These are phyloP conservation scores for Orientallactaga bullata DNA, from an alignment of 2,113 vertebrate genomes.

Conservation along the genomic window DNA sequence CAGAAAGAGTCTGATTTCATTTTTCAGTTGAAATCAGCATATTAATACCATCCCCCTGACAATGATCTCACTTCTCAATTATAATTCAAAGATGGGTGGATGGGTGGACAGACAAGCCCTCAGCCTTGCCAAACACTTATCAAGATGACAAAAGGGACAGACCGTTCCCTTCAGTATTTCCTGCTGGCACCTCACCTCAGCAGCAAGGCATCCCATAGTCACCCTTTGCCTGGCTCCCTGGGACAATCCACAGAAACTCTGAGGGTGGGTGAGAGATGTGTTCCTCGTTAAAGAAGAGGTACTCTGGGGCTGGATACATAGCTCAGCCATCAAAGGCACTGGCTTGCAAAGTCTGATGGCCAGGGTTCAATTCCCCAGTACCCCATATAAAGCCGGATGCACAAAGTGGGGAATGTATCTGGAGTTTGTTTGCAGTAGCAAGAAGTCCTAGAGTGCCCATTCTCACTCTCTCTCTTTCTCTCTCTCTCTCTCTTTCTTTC, in stretches of 20 bases:
- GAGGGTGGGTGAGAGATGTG: not conserved
- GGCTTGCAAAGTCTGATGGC: no score
- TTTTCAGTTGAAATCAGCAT: constrained; percentile 40
- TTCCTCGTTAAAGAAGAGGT: not conserved
- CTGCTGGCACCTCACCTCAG: not conserved
- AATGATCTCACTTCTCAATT: constrained; percentile 54
- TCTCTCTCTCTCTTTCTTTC: no score
- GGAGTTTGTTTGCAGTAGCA: no score
- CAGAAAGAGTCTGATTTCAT: constrained; percentile 41
- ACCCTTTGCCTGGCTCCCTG: not conserved
- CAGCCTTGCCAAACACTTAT: not conserved
- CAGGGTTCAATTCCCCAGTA: no score
- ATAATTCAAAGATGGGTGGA: not conserved
- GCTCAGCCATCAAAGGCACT: no score
- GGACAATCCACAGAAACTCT: not conserved
- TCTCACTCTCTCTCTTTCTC: no score
- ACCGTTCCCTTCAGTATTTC: not conserved
- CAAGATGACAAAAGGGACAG: not conserved
- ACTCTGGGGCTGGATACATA: no score
- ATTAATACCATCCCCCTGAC: not conserved
- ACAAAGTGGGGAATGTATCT: no score
- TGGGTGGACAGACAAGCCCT: not conserved
- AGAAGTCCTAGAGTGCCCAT: no score
- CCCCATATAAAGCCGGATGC: no score
- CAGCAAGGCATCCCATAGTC: not conserved